Evolutionary conservation across 2,888 invertebrate genomes (phyloP).

Genomic region (Trissonchulus latispiculum): DNA sequence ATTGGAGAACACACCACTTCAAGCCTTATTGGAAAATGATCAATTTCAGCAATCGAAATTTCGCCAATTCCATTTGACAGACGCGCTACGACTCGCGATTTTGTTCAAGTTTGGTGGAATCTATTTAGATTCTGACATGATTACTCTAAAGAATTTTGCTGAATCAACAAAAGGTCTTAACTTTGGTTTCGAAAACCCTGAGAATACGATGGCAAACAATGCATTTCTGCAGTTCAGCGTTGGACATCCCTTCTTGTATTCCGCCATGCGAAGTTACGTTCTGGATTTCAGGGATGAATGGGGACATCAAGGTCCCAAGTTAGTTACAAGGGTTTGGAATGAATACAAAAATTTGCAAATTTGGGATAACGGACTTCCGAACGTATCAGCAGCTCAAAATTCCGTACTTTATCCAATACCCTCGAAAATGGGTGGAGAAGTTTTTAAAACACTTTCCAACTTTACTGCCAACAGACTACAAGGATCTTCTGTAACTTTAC

Average conservation of each 20-base stretch:
- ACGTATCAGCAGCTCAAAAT: background rate
- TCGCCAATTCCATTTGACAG: background rate
- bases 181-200: background rate
- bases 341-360: background rate
- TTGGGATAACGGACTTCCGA: background rate
- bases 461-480: no score
- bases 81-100: slow-evolving; percentile 15
- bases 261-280: slow-evolving; percentile 4
- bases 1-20: background rate
- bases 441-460: background rate
- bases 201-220: background rate
- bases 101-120: slow-evolving; percentile 14
- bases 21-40: background rate
- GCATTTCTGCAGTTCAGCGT: background rate
- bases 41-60: background rate
- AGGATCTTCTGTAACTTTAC: background rate
- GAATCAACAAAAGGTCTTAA: background rate
- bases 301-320: slow-evolving; percentile 10
- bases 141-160: background rate
- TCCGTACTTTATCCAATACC: background rate
- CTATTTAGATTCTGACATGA: slow-evolving; percentile 19
- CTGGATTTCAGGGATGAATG: slow-evolving; percentile 7
- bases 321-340: background rate
- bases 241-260: background rate
- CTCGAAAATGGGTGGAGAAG: background rate